These are phyloP conservation scores for Mesocentrotus franciscanus DNA, from an alignment of 53 echinoderm and acorn worm species.

Conservation along the genomic window DNA sequence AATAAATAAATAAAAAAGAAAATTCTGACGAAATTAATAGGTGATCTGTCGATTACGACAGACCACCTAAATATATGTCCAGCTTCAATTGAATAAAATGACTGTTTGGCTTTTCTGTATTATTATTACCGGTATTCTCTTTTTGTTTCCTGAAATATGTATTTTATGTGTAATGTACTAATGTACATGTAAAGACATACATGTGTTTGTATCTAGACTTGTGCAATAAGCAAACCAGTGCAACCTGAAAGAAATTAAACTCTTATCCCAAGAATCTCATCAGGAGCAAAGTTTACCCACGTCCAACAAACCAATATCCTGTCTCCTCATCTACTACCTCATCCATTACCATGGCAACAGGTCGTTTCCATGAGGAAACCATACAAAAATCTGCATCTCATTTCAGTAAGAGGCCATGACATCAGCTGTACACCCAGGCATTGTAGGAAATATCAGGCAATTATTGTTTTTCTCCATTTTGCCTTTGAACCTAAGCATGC, in stretches of 20 bases:
- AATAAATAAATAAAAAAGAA: too few relatives aligned
- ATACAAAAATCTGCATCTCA: constrained; percentile 54
- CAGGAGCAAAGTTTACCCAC: constrained; percentile 6
- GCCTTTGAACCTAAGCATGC: too few relatives aligned
- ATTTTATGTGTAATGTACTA: too few relatives aligned
- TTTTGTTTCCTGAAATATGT: background rate
- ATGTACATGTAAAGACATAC: background rate
- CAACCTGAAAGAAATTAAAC: background rate
- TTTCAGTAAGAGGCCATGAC: background rate
- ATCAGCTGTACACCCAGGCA: background rate
- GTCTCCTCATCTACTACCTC: constrained; percentile 35
- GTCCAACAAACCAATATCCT: constrained; percentile 26
- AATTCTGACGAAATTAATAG: too few relatives aligned
- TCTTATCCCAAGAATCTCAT: constrained; percentile 19
- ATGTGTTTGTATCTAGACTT: background rate
- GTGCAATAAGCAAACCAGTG: background rate
- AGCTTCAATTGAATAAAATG: background rate
- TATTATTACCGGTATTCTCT: too few relatives aligned
- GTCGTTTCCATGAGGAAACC: constrained; percentile 38
- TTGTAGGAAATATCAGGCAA: too few relatives aligned
- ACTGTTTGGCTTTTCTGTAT: background rate
- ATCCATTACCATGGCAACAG: constrained; percentile 44
- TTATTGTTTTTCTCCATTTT: background rate
- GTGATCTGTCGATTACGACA: too few relatives aligned
- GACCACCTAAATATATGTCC: too few relatives aligned